These are phyloP conservation scores for Cyrtorhinus lividipennis DNA, from an alignment of 1,140 invertebrate genomes.

Conservation along the genomic window DNA sequence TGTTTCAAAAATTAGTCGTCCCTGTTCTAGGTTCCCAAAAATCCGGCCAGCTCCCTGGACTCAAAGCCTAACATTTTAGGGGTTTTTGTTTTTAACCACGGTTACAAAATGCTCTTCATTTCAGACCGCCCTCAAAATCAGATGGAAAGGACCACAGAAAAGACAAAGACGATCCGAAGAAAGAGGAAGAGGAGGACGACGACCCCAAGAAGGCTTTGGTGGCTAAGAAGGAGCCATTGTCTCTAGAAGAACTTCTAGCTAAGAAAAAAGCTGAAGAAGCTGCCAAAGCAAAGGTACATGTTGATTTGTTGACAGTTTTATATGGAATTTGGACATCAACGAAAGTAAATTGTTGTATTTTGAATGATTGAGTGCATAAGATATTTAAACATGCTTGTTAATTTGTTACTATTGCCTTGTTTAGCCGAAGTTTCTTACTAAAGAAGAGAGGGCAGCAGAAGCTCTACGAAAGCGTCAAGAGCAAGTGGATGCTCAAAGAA, in stretches of 20 bases:
- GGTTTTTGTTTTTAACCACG: too few species aligned
- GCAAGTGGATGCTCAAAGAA: slow-evolving; percentile 56
- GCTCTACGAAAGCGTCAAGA: slow-evolving; percentile 79
- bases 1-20: too few species aligned
- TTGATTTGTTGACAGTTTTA: too few species aligned
- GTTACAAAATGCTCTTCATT: too few species aligned
- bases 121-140: slow-evolving; percentile 17
- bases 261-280: slow-evolving; percentile 96
- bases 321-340: too few species aligned
- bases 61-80: too few species aligned
- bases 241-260: slow-evolving; percentile 85
- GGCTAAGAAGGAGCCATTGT: slow-evolving; percentile 74
- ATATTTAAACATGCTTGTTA: neutral
- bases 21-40: too few species aligned
- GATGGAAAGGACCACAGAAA: slow-evolving; percentile 25
- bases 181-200: slow-evolving; percentile 28
- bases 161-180: slow-evolving; percentile 31
- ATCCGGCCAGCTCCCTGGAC: too few species aligned
- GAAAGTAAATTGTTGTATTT: neutral
- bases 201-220: slow-evolving; percentile 26
- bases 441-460: slow-evolving; percentile 81
- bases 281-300: slow-evolving; percentile 58
- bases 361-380: neutral
- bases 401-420: slow-evolving; percentile 18
- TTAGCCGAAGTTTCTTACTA: slow-evolving; percentile 87